phyloP scores from a whole-genome alignment of 1,140 invertebrate genomes.

The Leguminivora glycinivorella region DNA sequence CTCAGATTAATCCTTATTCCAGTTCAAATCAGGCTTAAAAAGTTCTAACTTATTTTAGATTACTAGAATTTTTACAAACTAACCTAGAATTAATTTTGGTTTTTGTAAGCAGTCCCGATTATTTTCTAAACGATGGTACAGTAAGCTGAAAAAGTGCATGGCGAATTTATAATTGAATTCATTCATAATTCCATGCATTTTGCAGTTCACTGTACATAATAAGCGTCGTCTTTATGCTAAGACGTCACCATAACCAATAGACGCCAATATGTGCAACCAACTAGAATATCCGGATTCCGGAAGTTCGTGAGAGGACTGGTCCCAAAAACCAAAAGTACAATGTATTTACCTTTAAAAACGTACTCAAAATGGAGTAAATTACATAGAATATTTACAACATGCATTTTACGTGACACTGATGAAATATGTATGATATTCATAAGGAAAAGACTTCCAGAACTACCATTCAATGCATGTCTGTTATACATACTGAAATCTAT shows the following conservation, averaged over 20 bases:
- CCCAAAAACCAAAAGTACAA: background rate
- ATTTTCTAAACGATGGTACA: background rate
- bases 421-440: background rate
- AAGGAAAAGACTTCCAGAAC: too few relatives aligned
- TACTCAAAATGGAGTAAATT: slow-evolving; percentile 19
- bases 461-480: too few relatives aligned
- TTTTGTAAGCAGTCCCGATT: background rate
- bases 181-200: too few relatives aligned
- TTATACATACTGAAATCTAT: too few relatives aligned
- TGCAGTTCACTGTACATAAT: too few relatives aligned
- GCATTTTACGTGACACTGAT: background rate
- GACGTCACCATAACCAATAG: background rate
- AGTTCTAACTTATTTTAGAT: background rate
- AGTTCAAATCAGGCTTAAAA: background rate
- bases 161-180: too few relatives aligned
- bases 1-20: background rate
- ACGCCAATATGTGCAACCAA: background rate
- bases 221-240: background rate
- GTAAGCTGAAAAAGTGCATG: too few relatives aligned
- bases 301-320: background rate
- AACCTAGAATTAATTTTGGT: background rate
- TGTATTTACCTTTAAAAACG: slow-evolving; percentile 3
- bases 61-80: slow-evolving; percentile 9
- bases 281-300: background rate
- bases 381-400: slow-evolving; percentile 27